These are phyloP conservation scores for Callitettix versicolor DNA, from an alignment of 1,140 invertebrate species.

Conservation along the genomic window DNA sequence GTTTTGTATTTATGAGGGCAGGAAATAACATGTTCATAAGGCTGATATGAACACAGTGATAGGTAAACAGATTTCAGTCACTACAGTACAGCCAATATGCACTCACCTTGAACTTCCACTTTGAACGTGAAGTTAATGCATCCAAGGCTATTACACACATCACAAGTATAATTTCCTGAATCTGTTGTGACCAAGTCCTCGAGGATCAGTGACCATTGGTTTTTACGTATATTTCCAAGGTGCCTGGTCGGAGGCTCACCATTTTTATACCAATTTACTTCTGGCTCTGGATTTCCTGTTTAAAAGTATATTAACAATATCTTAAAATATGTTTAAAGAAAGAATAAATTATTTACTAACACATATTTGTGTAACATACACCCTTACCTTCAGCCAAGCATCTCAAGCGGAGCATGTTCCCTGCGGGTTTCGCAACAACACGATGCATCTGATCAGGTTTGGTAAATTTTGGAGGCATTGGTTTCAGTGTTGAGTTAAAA, in stretches of 20 bases:
- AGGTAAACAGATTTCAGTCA: no score
- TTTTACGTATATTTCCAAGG: constrained; percentile 44
- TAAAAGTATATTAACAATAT: not conserved
- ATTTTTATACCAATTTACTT: constrained; percentile 70
- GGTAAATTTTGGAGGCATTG: constrained; percentile 35
- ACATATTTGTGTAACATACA: not conserved
- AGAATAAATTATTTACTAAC: no score
- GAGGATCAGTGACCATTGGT: constrained; percentile 56
- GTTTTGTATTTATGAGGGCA: no score
- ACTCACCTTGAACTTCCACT: constrained; percentile 63
- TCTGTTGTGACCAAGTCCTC: constrained; percentile 67
- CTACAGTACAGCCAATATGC: no score
- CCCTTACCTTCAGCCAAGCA: constrained; percentile 45
- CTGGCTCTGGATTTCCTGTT: constrained; percentile 60
- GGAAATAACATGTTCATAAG: no score
- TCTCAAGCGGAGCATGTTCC: constrained; percentile 48
- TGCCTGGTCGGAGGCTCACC: constrained; percentile 44
- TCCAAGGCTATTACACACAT: constrained; percentile 64
- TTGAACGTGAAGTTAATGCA: constrained; percentile 64
- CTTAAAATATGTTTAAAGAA: not conserved
- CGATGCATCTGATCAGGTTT: constrained; percentile 39
- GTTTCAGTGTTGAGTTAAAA: constrained; percentile 29
- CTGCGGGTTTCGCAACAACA: constrained; percentile 50
- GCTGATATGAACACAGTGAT: no score
- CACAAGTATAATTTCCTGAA: constrained; percentile 75